Base-by-base conservation (phyloP, 2,113 vertebrate genomes). In the Anoura caudifer region DNA sequence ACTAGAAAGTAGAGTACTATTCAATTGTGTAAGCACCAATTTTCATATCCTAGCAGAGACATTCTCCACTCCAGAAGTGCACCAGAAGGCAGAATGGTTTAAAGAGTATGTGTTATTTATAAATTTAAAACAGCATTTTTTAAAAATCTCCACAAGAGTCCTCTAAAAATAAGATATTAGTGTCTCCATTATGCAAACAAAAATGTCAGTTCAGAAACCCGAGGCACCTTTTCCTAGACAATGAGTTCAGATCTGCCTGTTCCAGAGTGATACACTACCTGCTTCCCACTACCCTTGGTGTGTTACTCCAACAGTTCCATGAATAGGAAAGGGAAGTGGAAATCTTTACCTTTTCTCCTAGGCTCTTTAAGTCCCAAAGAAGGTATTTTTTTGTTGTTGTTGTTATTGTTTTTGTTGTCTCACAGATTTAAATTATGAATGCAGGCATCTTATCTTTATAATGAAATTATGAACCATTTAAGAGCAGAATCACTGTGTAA, bases 71-170 rank as follows among this genome's bases (percentile, higher is more conserved):
- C 2, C 4, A 52, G 7, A 65, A 63, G 15, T 26, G 5, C 63
- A 36, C 7, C 26, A 19, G 47, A 50, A 38, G 7, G 26, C 14
- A 36, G 5, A 59, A 36, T 84, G 67, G 63, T 47, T 65, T 67
- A 84, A 95, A 77, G 19, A 45, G 12, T 33, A 47, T 24, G 10
- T 3, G 24, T 69, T 90, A 72, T 47, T 83, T 65, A 81, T 11
- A 93, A 56, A 76, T 65, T 87, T 94, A 82, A 96, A 72, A 81
- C 5, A 52, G 19, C 65, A 92, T 86, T 89, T 91, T 59, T 88
- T 95, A 17, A 52, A 81, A 47, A 70, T 72, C 4, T 84, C 65
- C 4, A 22, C 70, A 77, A 67, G 4, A 67, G 16, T 19, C 28
- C 59, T 22, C 16, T 54, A 38, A 59, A 87, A 89, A 50, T 7